These are phyloP conservation scores for Cydia strobilella DNA, from an alignment of 1,140 invertebrate genomes.

Conservation along the genomic window DNA sequence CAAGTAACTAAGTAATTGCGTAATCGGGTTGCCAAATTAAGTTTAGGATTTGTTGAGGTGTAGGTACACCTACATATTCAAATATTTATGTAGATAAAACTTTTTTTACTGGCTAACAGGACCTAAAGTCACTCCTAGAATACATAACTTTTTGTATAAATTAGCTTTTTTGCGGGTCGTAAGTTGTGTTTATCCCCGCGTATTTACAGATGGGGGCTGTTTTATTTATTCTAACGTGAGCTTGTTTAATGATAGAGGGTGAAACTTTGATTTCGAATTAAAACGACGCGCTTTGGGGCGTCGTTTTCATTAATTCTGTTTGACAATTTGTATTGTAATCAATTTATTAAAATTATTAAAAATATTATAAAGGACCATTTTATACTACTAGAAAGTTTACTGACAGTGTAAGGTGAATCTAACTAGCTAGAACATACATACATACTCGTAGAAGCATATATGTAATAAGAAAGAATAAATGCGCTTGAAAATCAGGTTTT, in stretches of 20 bases:
- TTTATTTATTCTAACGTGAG: conserved; percentile 69
- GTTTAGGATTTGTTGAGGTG: no score
- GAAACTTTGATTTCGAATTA: conserved; percentile 65
- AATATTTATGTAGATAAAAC: no score
- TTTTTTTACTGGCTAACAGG: background rate
- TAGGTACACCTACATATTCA: no score
- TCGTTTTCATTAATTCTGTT: conserved; percentile 40
- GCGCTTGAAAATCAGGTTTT: background rate
- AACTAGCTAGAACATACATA: no score
- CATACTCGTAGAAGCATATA: no score
- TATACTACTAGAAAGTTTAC: no score
- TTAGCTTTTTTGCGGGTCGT: conserved; percentile 41
- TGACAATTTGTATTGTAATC: background rate
- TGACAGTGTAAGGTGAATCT: no score
- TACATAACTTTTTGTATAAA: background rate
- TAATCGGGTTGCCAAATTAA: no score
- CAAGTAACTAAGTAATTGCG: no score
- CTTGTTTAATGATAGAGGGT: conserved; percentile 71
- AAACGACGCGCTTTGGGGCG: conserved; percentile 49
- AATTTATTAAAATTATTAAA: conserved; percentile 2
- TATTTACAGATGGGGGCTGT: conserved; percentile 52
- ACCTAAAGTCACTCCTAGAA: conserved; percentile 12
- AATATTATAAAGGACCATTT: background rate
- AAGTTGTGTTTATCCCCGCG: conserved; percentile 50
- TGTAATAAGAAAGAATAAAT: no score